Base-by-base conservation (phyloP, 2,888 invertebrate genomes). In the Carcina quercana region DNA sequence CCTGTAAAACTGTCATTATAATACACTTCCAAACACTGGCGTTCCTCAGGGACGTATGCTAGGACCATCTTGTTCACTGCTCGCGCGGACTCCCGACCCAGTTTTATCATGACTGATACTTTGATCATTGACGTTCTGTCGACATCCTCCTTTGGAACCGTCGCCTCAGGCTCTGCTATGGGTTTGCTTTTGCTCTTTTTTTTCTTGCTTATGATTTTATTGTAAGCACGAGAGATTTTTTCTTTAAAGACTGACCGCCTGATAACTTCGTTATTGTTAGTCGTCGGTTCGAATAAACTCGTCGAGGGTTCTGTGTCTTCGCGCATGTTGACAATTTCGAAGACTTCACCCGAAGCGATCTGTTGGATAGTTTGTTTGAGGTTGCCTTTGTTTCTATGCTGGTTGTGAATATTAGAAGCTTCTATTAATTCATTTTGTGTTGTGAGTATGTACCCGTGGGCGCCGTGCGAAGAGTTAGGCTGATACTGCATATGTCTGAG, bases 401-500 rank as follows among this genome's bases (percentile, higher is more conserved):
- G n/a, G n/a, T n/a, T n/a, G n/a, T n/a, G n/a, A n/a, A n/a, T n/a
- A n/a, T n/a, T n/a, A n/a, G n/a, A n/a, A n/a, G n/a, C n/a, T n/a
- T n/a, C n/a, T n/a, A n/a, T n/a, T n/a, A n/a, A n/a, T n/a, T n/a
- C n/a, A n/a, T n/a, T n/a, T n/a, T n/a, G n/a, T n/a, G n/a, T n/a
- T n/a, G n/a, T n/a, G n/a, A n/a, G n/a, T n/a, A 59, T 10, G 53
- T 76, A 82, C 3, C 72, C 70, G 47, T 83, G 80, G 1, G 71
- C 59, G 0, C 83, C 80, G 41, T 66, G 71, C 3, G 67, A 48
- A 1, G 72, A 52, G 49, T 75, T 80, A 1, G 88, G 87, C 54
- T 90, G 89, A 53, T 88, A 82, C 33, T 88, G 83, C 66, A 87
- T 87, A 30, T 85, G 82, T 0, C 86, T 79, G 38, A 90, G 50